Evolutionary conservation across 2,888 invertebrate species (phyloP).

Genomic region (Epinotia nisella): DNA sequence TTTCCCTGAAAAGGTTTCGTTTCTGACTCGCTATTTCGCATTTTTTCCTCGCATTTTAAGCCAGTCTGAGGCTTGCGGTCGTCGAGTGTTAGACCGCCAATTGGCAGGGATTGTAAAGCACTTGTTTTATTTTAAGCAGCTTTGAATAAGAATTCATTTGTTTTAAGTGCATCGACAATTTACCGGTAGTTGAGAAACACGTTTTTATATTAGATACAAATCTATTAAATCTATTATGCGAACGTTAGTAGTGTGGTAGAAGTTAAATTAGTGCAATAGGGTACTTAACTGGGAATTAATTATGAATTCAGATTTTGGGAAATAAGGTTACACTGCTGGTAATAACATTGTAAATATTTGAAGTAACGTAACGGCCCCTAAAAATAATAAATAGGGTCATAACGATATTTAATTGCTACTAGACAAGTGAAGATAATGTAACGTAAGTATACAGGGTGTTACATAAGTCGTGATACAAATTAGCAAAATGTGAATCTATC

Average conservation of each 20-base stretch:
- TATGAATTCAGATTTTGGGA: too few species aligned
- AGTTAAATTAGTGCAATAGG: background rate
- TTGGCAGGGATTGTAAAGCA: constrained; percentile 24
- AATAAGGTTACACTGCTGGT: too few species aligned
- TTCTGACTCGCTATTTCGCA: constrained; percentile 11
- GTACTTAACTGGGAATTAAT: background rate
- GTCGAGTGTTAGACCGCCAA: constrained; percentile 25
- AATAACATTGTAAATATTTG: background rate
- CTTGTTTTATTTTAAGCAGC: constrained; percentile 35
- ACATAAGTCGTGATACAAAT: too few species aligned
- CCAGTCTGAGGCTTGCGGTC: constrained; percentile 26
- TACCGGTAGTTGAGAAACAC: background rate
- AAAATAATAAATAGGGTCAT: background rate
- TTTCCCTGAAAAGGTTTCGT: constrained; percentile 20
- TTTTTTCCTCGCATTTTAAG: constrained; percentile 27
- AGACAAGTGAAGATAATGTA: too few species aligned
- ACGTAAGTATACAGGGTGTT: too few species aligned
- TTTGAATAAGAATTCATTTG: background rate
- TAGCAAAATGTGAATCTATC: too few species aligned
- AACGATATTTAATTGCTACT: background rate
- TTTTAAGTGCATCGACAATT: background rate
- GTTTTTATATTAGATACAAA: background rate
- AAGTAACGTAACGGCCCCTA: background rate
- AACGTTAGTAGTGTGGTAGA: background rate
- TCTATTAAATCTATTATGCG: background rate